Conservation (phyloP, 2,888 invertebrate genomes). For the Pherbina coryleti region DNA sequence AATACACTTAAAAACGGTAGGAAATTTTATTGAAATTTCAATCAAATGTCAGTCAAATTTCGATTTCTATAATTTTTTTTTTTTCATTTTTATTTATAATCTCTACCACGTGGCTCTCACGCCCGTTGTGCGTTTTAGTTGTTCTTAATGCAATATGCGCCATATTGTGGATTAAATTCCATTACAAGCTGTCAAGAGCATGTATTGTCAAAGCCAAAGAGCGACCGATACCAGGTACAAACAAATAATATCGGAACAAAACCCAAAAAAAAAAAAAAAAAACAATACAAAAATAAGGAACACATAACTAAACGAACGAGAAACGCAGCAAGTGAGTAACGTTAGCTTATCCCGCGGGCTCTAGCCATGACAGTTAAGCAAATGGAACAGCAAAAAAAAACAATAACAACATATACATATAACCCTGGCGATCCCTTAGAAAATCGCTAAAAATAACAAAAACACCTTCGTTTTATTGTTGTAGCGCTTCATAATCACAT, state of each 20-base stretch:
- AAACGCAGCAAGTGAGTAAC: background rate
- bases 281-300: background rate
- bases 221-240: background rate
- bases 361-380: background rate
- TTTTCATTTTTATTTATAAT: background rate
- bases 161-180: constrained; percentile 50
- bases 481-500: constrained; percentile 31
- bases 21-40: constrained; percentile 23
- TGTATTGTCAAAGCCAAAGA: constrained; percentile 19
- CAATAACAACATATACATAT: background rate
- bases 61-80: background rate
- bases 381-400: background rate
- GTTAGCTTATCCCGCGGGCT: constrained; percentile 6
- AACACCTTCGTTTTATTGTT: constrained; percentile 5
- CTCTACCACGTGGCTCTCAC: background rate
- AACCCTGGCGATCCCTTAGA: background rate
- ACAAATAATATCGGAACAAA: background rate
- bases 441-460: constrained; percentile 13
- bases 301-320: background rate
- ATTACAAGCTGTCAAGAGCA: constrained; percentile 52
- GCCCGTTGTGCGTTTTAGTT: background rate
- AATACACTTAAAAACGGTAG: background rate
- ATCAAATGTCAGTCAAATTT: constrained; percentile 36
- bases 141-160: constrained; percentile 4
- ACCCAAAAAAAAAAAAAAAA: background rate